Evolutionary conservation across 1,140 invertebrate genomes (phyloP), one percentile per base, ranked within the genome.

Genomic region (Ditylenchus dipsaci): DNA sequence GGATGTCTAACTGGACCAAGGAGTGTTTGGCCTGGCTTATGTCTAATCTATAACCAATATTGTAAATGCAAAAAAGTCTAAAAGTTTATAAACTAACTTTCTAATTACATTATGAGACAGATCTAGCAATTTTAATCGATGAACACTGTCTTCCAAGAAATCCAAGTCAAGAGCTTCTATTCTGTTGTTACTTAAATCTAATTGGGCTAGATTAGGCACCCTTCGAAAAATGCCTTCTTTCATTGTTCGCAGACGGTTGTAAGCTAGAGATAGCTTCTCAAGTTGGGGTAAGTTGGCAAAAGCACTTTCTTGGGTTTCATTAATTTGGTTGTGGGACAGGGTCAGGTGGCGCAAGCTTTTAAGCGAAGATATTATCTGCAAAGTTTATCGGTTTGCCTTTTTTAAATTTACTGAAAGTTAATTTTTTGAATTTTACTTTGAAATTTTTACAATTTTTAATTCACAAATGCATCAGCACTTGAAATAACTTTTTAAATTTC

Each of bases 101-200:
- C 47, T 47, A 3, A 74, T 63, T 29, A 60, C 49, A 49, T 74
- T 74, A 47, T 74, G 27, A 7, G 72, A 76, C 60, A 74, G 63
- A 75, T 74, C 62, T 29, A 74, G 59, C 21, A 27, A 42, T 43
- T 58, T 23, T 23, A 74, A 38, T 26, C 57, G 43, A 19, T 42
- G 29, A 53, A 58, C 56, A 23, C 33, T 72, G 13, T 43, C 49
- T 1, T 49, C 43, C 26, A 76, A 49, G 38, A 72, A 72, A n/a
- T 71, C 71, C 23, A 65, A 38, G 15, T 74, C 62, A 57, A 74
- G 76, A 23, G 53, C 60, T 47, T 64, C 57, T 45, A 74, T 69
- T 45, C 56, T 49, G 58, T 74, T 74, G 45, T 69, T 27, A 15
- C 59, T 58, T 19, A 74, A 43, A 65, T 74, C 73, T 21, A 74